Base-by-base conservation (phyloP, 2,888 invertebrate genomes). In the Acheta domesticus region DNA sequence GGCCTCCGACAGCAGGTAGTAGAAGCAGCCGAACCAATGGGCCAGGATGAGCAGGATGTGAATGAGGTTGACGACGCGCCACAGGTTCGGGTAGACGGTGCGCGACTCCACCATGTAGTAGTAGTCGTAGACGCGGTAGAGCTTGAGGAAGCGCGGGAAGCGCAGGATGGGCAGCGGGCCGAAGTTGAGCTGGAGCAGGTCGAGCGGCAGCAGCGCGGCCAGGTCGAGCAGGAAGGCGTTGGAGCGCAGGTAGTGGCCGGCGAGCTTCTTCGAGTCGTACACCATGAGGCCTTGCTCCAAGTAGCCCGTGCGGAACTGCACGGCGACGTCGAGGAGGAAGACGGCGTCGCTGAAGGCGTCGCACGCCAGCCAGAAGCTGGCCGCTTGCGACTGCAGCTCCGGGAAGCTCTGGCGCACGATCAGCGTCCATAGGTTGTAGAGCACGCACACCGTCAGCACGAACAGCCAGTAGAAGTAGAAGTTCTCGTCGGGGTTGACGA, bases 21-120 rank as follows among this genome's bases (percentile, higher is more conserved):
- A 98, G 90, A 98, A 98, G 87, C 97, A 98, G 80, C 98, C 98
- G 87, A 98, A 98, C 98, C 98, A 98, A 87, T 98, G 98, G 78
- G 97, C 97, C 84, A 97, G 90, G 85, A 98, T 95, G 84, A 98
- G 92, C 83, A 98, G 91, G 85, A 98, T 97, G 87, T 98, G 98
- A 83, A 97, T 96, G 82, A 98, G 90, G 89, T 97, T 98, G 85
- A 96, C 92, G 83, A 98, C 98, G 20, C 98, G 91, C 95, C 97
- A 97, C 86, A 98, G 91, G 89, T 98, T 98, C 48, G 98, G 98
- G 88, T 96, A 98, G 81, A 97, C 94, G 11, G 97, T 97, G 84
- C 97, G 89, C 78, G 97, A 97, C 88, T 98, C 98, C 84, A 97
- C 96, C 90, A 97, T 97, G 88, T 97, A 96, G 88, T 98, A 97